These are phyloP conservation scores for Pelvicachromis taeniatus DNA, from an alignment of 2,113 vertebrate genomes.

Conservation along the genomic window DNA sequence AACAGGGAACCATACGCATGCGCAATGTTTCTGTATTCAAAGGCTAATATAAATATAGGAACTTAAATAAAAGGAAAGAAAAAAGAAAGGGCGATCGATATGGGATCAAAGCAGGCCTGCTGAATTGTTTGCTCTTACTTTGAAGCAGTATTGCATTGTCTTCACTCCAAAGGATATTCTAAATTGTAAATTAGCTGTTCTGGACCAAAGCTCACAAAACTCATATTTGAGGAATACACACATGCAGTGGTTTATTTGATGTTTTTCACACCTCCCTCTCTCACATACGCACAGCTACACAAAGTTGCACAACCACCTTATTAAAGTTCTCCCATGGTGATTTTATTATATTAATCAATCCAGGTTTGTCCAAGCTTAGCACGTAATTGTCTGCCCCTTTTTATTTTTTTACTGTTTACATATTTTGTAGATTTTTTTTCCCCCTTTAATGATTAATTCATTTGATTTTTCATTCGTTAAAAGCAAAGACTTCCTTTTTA, in stretches of 20 bases:
- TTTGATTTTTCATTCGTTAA: neutral
- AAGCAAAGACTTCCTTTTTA: neutral
- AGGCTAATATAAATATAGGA: neutral
- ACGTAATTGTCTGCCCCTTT: neutral
- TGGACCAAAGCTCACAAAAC: conserved; percentile 8
- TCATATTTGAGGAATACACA: conserved; percentile 36
- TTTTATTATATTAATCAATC: neutral
- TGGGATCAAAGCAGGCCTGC: conserved; percentile 3
- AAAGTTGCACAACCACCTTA: neutral
- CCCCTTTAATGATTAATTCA: neutral
- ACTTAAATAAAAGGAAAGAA: neutral
- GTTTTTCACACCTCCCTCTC: neutral
- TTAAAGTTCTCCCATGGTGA: neutral
- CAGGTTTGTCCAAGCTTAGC: neutral
- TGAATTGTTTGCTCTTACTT: conserved; percentile 6
- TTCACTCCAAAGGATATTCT: conserved; percentile 8
- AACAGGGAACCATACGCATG: neutral
- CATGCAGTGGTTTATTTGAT: neutral
- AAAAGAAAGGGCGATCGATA: conserved; percentile 5
- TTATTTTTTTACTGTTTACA: neutral
- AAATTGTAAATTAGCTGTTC: conserved; percentile 33
- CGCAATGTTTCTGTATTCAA: conserved; percentile 5
- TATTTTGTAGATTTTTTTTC: neutral
- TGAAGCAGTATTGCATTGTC: conserved; percentile 6
- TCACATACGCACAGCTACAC: neutral